Evolutionary conservation across 2,888 invertebrate genomes (phyloP), one percentile per base, ranked within the genome.

Genomic region (Ctenicera cuprea): DNA sequence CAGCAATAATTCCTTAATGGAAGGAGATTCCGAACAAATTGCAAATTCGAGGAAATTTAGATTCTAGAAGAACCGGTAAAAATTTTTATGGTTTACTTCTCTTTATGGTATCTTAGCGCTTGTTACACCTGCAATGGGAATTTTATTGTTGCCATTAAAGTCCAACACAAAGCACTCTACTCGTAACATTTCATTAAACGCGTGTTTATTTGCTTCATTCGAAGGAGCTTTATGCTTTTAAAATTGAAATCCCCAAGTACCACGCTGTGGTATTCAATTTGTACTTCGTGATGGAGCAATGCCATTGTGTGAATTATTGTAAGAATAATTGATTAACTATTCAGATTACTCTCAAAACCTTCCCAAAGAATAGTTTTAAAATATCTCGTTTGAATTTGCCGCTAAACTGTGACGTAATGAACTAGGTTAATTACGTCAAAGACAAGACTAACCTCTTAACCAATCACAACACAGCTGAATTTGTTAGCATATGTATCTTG

Each of bases 131-230:
- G 30, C 54, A 54, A 54, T 54, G 16, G 33, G 12, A 12, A 30
- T 59, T 59, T 59, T 59, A 59, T 59, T 38, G 38, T 30, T 20
- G 38, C 59, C 59, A 38, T 59, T 59, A 59, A 59, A 38, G 22
- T 12, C 54, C 3, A 12, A 54, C 30, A 54, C 54, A 54, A 54
- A 54, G 54, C 59, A 38, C 41, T 33, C 37, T 11, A 14, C 57
- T 38, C 33, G 33, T 59, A 38, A 59, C 59, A 18, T 59, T 59
- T 59, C 59, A 59, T 59, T 59, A 59, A 59, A 59, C 5, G 14
- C 33, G 16, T 45, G 45, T 50, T 57, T 57, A 57, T 57, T 57
- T 37, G 18, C 54, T 38, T 38, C 57, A 14, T 43, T 43, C 41
- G 14, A 43, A 43, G 14, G 38, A 37, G 33, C 41, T 59, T 59